Evolutionary conservation across 2,888 invertebrate genomes (phyloP).

Genomic region (Tholera decimalis): DNA sequence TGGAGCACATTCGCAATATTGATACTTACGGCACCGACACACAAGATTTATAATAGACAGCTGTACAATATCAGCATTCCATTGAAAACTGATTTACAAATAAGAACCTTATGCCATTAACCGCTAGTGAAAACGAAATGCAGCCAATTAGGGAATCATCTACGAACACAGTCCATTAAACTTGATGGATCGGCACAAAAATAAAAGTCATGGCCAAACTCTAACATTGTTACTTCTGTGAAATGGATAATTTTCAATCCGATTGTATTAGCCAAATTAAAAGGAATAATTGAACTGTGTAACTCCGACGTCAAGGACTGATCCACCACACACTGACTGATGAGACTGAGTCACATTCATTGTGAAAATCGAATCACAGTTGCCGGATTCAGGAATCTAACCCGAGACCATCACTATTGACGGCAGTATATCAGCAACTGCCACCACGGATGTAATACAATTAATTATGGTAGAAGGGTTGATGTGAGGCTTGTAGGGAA

Average conservation of each 20-base stretch:
- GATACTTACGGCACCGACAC: conserved; percentile 46
- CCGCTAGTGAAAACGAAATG: not conserved
- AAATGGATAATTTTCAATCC: not conserved
- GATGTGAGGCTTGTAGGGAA: conserved; percentile 25
- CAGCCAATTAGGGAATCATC: not conserved
- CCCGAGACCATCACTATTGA: not conserved
- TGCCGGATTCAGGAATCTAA: not conserved
- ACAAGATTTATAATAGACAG: conserved; percentile 41
- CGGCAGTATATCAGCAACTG: not conserved
- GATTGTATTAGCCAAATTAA: not conserved
- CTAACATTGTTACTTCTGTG: not conserved
- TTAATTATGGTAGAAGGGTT: conserved; percentile 43
- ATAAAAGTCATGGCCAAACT: not conserved
- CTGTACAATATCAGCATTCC: conserved; percentile 52
- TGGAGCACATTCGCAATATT: conserved; percentile 46
- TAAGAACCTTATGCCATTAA: conserved; percentile 12
- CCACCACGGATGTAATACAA: conserved; percentile 29
- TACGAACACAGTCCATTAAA: not conserved
- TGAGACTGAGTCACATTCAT: too few relatives aligned
- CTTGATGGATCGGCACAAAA: conserved; percentile 6
- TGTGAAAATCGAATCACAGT: conserved; percentile 6
- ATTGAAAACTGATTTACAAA: conserved; percentile 31
- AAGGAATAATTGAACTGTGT: conserved; percentile 3
- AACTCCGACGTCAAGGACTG: not conserved
- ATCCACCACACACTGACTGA: too few relatives aligned